phyloP scores from a whole-genome alignment of 2,888 invertebrate genomes.

The Eilema sororculum region DNA sequence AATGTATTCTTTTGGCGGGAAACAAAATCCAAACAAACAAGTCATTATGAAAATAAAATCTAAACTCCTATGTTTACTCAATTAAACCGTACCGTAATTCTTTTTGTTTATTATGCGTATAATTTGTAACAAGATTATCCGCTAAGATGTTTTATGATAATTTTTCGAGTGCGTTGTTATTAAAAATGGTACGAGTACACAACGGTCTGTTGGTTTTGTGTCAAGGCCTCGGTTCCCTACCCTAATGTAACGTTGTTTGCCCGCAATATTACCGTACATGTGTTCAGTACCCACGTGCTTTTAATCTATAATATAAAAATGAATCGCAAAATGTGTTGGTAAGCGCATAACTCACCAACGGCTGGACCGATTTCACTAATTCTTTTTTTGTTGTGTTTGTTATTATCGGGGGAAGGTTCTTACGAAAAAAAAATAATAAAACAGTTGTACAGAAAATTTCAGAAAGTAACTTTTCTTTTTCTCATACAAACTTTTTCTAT shows the following conservation, averaged over 20 bases:
- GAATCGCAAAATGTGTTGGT: too few relatives aligned
- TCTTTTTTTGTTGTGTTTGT: too few relatives aligned
- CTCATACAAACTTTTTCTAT: too few relatives aligned
- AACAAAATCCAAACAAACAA: constrained; percentile 5
- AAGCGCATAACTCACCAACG: too few relatives aligned
- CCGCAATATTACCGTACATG: constrained; percentile 32
- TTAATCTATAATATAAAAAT: too few relatives aligned
- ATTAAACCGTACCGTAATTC: not conserved
- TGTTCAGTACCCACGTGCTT: constrained; percentile 30
- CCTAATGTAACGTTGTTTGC: constrained; percentile 44
- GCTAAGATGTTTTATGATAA: constrained; percentile 53
- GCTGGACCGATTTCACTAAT: too few relatives aligned
- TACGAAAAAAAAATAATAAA: too few relatives aligned
- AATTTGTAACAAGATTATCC: constrained; percentile 40
- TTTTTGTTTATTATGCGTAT: constrained; percentile 29
- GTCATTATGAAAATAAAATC: constrained; percentile 9
- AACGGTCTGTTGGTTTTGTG: constrained; percentile 71
- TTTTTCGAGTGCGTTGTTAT: constrained; percentile 51
- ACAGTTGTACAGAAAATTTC: too few relatives aligned
- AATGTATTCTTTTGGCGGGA: not conserved
- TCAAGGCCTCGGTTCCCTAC: constrained; percentile 74
- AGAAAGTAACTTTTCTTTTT: too few relatives aligned
- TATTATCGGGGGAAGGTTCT: too few relatives aligned
- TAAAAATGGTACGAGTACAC: constrained; percentile 65
- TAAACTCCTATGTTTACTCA: constrained; percentile 16